Conservation (phyloP, 1,140 invertebrate genomes). For the Anoplolepis gracilipes region DNA sequence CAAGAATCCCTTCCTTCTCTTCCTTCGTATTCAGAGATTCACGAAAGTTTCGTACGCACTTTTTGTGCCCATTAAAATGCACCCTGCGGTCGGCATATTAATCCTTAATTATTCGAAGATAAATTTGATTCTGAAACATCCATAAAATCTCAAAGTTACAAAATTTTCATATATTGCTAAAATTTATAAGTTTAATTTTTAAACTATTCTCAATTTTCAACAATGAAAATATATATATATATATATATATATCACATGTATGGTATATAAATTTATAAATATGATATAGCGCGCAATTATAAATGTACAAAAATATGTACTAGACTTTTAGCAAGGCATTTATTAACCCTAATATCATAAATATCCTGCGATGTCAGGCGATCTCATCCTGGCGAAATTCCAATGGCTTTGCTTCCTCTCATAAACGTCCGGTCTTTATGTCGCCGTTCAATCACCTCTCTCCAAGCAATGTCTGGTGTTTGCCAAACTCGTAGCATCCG, state of each 20-base stretch:
- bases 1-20: neutral
- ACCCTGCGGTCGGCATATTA: neutral
- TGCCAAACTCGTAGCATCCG: conserved; percentile 63
- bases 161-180: too few relatives aligned
- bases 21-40: neutral
- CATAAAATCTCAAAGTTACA: neutral
- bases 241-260: neutral
- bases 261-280: neutral
- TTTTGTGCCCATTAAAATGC: conserved; percentile 26
- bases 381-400: conserved; percentile 61
- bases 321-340: conserved; percentile 7
- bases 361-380: conserved; percentile 31
- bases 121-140: neutral
- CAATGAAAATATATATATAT: neutral
- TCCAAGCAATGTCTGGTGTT: conserved; percentile 54
- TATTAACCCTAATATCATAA: conserved; percentile 59
- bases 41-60: neutral
- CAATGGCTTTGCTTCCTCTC: conserved; percentile 62
- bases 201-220: neutral
- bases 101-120: neutral
- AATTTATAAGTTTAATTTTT: neutral
- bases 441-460: conserved; percentile 64
- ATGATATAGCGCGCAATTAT: neutral
- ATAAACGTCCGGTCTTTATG: conserved; percentile 56
- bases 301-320: conserved; percentile 4